Evolutionary conservation across 2,888 invertebrate species (phyloP).

Genomic region (Torymus auratus): DNA sequence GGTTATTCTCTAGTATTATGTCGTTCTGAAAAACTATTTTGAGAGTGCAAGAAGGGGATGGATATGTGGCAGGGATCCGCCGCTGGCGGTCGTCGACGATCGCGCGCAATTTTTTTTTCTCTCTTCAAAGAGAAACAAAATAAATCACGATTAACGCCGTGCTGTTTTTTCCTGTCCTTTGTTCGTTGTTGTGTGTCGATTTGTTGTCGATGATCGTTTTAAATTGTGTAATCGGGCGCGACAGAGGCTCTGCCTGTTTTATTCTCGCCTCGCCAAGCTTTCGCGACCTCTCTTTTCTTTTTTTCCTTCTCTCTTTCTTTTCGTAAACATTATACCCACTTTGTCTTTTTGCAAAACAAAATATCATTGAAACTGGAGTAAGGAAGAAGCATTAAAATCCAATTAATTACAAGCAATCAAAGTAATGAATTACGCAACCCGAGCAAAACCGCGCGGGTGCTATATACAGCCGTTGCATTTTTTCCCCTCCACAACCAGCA

Average conservation of each 20-base stretch:
- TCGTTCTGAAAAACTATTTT: too few species aligned
- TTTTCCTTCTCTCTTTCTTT: not conserved
- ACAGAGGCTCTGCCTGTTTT: too few species aligned
- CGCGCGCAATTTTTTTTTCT: constrained; percentile 22
- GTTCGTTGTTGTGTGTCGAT: not conserved
- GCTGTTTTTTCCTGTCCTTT: not conserved
- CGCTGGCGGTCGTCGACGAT: constrained; percentile 1
- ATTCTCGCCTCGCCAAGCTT: not conserved
- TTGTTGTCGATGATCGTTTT: constrained; percentile 24
- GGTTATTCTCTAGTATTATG: too few species aligned
- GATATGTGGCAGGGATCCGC: not conserved
- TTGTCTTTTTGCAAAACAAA: too few species aligned
- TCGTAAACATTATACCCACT: too few species aligned
- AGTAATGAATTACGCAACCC: not conserved
- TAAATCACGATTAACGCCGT: constrained; percentile 22
- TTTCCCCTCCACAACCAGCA: too few species aligned
- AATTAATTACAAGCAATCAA: not conserved
- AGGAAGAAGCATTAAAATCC: not conserved
- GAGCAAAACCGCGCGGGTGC: not conserved
- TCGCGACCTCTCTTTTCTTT: constrained; percentile 4
- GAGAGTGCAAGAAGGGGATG: not conserved
- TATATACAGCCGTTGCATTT: too few species aligned
- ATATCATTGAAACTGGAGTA: not conserved
- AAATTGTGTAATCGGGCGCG: not conserved
- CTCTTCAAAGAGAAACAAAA: not conserved